Conservation (phyloP, 2,113 vertebrate genomes). For the Sinocyclocheilus rhinocerous region DNA sequence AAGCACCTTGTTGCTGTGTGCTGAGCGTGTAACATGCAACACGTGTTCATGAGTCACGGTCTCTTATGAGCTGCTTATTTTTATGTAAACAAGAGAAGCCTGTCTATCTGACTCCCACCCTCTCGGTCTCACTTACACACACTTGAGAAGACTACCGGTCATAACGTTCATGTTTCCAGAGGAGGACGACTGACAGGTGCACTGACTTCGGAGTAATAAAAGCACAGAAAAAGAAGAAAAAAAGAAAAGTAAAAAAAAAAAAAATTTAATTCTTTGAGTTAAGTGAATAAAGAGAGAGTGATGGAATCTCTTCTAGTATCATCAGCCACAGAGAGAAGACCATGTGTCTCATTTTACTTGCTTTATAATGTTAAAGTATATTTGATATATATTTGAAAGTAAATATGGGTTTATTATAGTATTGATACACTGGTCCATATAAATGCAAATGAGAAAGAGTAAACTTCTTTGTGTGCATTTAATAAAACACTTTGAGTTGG, state of each 20-base stretch:
- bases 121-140: not conserved
- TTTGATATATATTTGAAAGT: not conserved
- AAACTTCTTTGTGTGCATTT: not conserved
- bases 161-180: not conserved
- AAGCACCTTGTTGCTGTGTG: not conserved
- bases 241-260: not conserved
- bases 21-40: not conserved
- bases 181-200: not conserved
- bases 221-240: not conserved
- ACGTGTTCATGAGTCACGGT: not conserved
- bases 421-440: not conserved
- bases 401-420: not conserved
- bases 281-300: not conserved
- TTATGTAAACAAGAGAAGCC: not conserved
- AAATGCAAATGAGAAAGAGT: not conserved
- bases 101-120: not conserved
- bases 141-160: not conserved
- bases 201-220: constrained; percentile 30
- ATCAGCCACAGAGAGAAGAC: not conserved
- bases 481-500: not conserved
- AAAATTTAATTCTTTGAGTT: not conserved
- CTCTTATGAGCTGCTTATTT: not conserved
- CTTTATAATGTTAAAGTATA: not conserved
- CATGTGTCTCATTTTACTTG: not conserved
- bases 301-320: not conserved